Evolutionary conservation across 2,113 vertebrate species (phyloP).

Genomic region (Ptyas mucosa): DNA sequence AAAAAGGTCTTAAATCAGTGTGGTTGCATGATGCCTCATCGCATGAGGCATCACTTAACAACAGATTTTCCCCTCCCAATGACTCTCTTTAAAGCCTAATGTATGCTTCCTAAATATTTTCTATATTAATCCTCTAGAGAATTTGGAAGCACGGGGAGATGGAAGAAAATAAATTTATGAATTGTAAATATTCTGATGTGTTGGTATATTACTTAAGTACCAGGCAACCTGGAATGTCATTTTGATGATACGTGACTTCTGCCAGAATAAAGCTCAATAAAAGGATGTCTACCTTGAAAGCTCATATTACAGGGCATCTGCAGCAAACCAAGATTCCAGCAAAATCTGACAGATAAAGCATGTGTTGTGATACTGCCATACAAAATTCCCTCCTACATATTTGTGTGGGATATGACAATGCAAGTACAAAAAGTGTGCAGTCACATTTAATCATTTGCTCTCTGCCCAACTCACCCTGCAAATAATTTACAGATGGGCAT

Average conservation of each 20-base stretch:
- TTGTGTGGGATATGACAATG: neutral
- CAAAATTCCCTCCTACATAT: neutral
- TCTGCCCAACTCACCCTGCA: neutral
- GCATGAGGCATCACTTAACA: too few species aligned
- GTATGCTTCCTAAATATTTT: neutral
- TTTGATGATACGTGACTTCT: neutral
- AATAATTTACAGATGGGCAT: neutral
- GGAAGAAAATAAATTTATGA: neutral
- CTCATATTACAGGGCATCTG: neutral
- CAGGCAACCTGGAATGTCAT: slow-evolving; percentile 8
- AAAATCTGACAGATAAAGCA: neutral
- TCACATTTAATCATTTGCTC: neutral
- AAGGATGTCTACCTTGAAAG: neutral
- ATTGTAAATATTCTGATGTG: neutral
- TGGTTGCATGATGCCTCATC: too few species aligned
- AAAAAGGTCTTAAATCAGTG: too few species aligned
- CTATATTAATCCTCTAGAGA: neutral
- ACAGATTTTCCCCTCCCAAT: too few species aligned
- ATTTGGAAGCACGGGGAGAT: neutral
- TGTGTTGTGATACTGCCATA: neutral
- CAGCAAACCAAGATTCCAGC: neutral
- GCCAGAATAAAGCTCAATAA: neutral
- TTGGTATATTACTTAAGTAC: neutral
- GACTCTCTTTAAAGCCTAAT: neutral
- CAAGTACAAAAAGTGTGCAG: neutral